Base-by-base conservation (phyloP, 2,113 vertebrate species). In the Sterna hirundo region DNA sequence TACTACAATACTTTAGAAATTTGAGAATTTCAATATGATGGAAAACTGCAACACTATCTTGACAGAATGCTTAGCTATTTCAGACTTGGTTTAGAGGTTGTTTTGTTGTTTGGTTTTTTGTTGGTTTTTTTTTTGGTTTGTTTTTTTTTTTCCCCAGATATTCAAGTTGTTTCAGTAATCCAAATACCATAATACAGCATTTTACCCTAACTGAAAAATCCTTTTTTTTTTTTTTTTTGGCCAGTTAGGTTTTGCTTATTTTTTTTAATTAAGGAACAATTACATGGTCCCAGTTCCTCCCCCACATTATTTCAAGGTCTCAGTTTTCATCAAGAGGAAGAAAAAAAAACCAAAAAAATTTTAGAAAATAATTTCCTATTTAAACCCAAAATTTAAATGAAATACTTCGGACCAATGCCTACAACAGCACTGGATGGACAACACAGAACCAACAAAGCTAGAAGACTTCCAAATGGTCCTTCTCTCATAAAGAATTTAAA, bases 241-340 rank as follows among this genome's bases (percentile, higher is more conserved):
- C 15, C 47, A 27, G 3, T n/a, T 68, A 20, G 2, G 16, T 52
- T 90, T 49, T 32, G 8, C 6, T 69, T 54, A 26, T 46, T 68
- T 44, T 44, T 44, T 69, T n/a, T 60, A 2, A 15, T 75, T 58
- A 71, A 36, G 47, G 11, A 34, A 64, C n/a, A 82, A 64, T 17
- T 12, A 60, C 11, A 38, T 1, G 9, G 68, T 60, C 11, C n/a
- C 4, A 76, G 3, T 0, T 0, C 2, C 6, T 65, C 3, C 10
- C 3, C 9, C 20, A 9, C 2, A 47, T 29, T 32, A 81, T 38
- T 64, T 65, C 36, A 69, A 69, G 36, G 22, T 65, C 13, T 77
- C 25, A 22, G 13, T 77, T 83, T 77, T 42, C 26, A 81, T 78
- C 19, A 81, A n/a, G 8, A 51, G 6, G 11, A 77, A 94, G 15